Evolutionary conservation across 2,113 vertebrate genomes (phyloP), one percentile per base, ranked within the genome.

Genomic region (Oncorhynchus mykiss): DNA sequence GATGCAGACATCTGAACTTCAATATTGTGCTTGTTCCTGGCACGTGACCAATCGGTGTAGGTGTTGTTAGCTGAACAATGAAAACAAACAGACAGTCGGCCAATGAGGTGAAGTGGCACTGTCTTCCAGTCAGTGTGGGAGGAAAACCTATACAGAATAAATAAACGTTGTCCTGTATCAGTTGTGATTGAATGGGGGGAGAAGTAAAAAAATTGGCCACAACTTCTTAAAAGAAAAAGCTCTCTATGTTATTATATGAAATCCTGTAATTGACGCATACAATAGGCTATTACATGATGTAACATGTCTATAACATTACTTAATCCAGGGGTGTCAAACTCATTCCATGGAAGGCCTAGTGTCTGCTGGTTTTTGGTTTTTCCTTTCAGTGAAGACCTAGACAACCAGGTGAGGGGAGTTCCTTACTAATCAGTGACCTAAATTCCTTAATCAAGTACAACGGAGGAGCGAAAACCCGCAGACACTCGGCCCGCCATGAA

Each of bases 1-100:
- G 86, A 89, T 91, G 90, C 89, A 91, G 90, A 92, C 90, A 92
- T 92, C 89, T 90, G 81, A 88, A 86, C 89, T 90, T 87, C 49
- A 84, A 87, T 88, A 88, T 87, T 81, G 84, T 85, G 85, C 86
- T 83, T 67, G 86, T 84, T 84, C 83, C 83, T 85, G 88, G 85
- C 88, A 88, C 77, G 84, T 83, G 68, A 89, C 88, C 79, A 78
- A 70, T 68, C 85, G 80, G 87, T 88, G 89, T 84, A 86, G 81
- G 87, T 88, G 89, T 84, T 91, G 87, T 88, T 88, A 87, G 85
- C 86, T 84, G 88, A 87, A 91, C 88, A 89, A 87, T 90, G 86
- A 90, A 88, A 88, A 85, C 87, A 89, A 84, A 89, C 87, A 90
- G 67, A 62, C 59, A 62, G 86, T 89, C 89, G 86, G 90, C 78